Conservation (phyloP, 2,113 vertebrate genomes). For the Kryptolebias marmoratus region DNA sequence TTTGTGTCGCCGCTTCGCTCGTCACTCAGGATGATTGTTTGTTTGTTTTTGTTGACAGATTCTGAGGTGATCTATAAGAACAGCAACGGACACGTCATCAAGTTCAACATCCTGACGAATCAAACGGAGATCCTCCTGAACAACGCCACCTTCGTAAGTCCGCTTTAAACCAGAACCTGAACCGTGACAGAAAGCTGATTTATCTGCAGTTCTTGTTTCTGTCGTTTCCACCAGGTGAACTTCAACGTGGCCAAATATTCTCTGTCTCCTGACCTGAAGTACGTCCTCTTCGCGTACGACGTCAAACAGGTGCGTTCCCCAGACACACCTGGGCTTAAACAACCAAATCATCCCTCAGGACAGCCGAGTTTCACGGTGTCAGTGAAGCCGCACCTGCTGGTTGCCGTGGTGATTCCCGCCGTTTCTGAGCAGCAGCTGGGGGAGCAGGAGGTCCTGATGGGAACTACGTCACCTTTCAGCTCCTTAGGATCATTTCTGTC, state of each 20-base stretch:
- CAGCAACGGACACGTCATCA: slow-evolving; percentile 92
- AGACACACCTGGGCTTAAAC: not conserved
- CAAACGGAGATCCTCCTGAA: slow-evolving; percentile 88
- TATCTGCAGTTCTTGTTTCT: not conserved
- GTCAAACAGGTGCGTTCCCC: slow-evolving; percentile 88
- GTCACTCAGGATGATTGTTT: not conserved
- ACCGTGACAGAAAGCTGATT: too few relatives aligned
- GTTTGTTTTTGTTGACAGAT: slow-evolving; percentile 79
- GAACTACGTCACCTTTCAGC: too few relatives aligned
- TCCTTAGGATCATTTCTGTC: too few relatives aligned
- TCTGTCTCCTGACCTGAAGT: slow-evolving; percentile 93
- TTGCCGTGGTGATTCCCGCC: too few relatives aligned
- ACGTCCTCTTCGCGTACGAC: slow-evolving; percentile 95
- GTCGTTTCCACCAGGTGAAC: slow-evolving; percentile 81
- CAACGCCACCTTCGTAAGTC: slow-evolving; percentile 95
- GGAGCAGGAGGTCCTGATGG: too few relatives aligned
- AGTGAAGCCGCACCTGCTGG: too few relatives aligned
- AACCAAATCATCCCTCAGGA: too few relatives aligned
- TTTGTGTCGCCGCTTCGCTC: not conserved
- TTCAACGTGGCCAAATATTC: slow-evolving; percentile 95
- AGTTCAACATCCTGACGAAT: slow-evolving; percentile 92
- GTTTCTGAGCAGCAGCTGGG: too few relatives aligned
- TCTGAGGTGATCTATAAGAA: slow-evolving; percentile 93
- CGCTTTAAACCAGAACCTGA: too few relatives aligned
- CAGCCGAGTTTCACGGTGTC: too few relatives aligned